A percentile compares a stretch with the other conserved stretches of the same genome.
These are phyloP conservation scores for Chaetorhynchus papuensis DNA, from an alignment of 2,113 vertebrate genomes.

Conservation along the genomic window DNA sequence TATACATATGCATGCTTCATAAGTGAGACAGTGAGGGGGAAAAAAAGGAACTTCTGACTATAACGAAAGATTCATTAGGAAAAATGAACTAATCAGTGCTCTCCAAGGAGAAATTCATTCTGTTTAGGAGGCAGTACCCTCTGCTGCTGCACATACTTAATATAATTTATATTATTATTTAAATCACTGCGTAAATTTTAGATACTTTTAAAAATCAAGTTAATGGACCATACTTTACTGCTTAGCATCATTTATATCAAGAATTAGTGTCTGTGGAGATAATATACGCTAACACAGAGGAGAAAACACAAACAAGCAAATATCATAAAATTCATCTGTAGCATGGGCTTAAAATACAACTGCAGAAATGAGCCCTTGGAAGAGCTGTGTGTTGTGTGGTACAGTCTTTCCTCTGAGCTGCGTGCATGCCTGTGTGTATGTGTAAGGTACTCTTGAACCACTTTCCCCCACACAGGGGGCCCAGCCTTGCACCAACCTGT, in stretches of 20 bases:
- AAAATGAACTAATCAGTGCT: conserved; percentile 66
- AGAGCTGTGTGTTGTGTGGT: neutral
- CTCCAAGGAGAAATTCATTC: conserved; percentile 66
- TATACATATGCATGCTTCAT: conserved; percentile 46
- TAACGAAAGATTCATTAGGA: conserved; percentile 68
- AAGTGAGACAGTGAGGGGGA: conserved; percentile 36
- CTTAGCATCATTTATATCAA: conserved; percentile 67
- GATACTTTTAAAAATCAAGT: conserved; percentile 67
- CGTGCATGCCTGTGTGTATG: neutral
- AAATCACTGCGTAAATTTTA: conserved; percentile 69
- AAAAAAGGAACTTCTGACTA: conserved; percentile 54
- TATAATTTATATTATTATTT: conserved; percentile 73
- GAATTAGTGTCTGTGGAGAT: conserved; percentile 62
- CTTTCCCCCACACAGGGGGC: neutral
- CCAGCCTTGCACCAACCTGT: neutral
- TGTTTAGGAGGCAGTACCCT: conserved; percentile 60
- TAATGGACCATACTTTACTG: conserved; percentile 70
- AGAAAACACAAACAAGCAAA: conserved; percentile 59
- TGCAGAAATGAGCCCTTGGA: neutral
- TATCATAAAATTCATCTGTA: conserved; percentile 26
- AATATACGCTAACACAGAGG: conserved; percentile 53
- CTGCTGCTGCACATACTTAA: conserved; percentile 60
- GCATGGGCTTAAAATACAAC: neutral
- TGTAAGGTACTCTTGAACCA: neutral
- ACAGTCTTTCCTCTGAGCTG: neutral